Conservation (phyloP, 1,140 invertebrate genomes). For the Drosophila ohnishii region DNA sequence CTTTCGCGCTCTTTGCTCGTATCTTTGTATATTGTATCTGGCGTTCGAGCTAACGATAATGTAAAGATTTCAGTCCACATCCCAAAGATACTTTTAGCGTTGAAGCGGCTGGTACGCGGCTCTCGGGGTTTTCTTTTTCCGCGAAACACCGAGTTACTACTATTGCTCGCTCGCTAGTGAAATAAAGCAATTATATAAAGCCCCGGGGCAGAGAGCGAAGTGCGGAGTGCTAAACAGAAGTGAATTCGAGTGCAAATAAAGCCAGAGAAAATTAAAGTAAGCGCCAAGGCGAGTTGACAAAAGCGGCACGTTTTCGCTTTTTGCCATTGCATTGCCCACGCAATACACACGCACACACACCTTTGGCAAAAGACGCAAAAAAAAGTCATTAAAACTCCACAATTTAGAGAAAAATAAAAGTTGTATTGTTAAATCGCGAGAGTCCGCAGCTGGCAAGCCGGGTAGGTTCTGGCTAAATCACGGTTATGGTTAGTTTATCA, state of each 20-base stretch:
- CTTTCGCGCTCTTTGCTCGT: constrained; percentile 1
- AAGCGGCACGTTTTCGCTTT: constrained; percentile 77
- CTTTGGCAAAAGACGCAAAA: constrained; percentile 39
- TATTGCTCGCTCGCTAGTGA: constrained; percentile 26
- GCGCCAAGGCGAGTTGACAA: constrained; percentile 65
- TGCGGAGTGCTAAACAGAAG: constrained; percentile 11
- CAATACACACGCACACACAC: constrained; percentile 27
- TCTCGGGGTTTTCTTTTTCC: constrained; percentile 17
- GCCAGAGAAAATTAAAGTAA: constrained; percentile 59
- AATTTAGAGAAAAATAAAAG: neutral
- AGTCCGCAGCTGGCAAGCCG: constrained; percentile 15
- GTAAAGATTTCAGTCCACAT: constrained; percentile 38
- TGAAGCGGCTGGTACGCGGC: constrained; percentile 60
- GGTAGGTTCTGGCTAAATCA: constrained; percentile 34
- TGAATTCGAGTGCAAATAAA: constrained; percentile 26
- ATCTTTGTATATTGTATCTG: constrained; percentile 26
- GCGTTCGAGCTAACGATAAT: constrained; percentile 42
- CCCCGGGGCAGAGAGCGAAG: constrained; percentile 35
- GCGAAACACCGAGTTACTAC: constrained; percentile 20
- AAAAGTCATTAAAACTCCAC: constrained; percentile 5
- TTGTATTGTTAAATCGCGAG: neutral
- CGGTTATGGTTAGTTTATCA: constrained; percentile 58
- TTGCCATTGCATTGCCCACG: constrained; percentile 51
- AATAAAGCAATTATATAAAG: constrained; percentile 50
- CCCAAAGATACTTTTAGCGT: constrained; percentile 70